Percentiles rank a stretch among this genome's conserved stretches.
Evolutionary conservation across 2,888 invertebrate species (phyloP).

Genomic region (Tenthredo distinguenda): DNA sequence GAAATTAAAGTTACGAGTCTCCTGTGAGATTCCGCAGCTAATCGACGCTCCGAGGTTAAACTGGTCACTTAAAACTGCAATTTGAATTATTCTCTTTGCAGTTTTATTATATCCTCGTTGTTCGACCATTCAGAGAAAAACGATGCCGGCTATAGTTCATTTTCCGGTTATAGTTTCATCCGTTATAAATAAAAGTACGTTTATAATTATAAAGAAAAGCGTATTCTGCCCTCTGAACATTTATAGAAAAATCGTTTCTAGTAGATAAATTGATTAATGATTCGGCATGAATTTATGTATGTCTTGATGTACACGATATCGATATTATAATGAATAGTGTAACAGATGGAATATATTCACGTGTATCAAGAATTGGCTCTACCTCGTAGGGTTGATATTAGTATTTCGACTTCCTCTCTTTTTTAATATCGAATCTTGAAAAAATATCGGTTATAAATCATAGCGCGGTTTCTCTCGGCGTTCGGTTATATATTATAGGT

Average conservation of each 20-base stretch:
- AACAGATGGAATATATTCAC: not conserved
- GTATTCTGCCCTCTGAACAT: too few species aligned
- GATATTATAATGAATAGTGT: not conserved
- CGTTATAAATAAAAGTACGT: too few species aligned
- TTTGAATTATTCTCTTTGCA: not conserved
- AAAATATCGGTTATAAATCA: not conserved
- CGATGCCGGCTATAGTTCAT: too few species aligned
- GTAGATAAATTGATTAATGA: too few species aligned
- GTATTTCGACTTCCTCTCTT: not conserved
- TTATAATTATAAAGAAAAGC: too few species aligned
- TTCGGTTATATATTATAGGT: not conserved
- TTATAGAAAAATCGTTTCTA: too few species aligned
- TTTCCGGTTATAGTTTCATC: too few species aligned
- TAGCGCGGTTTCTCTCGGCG: not conserved
- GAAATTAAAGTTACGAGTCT: slow-evolving; percentile 41
- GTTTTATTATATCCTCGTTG: too few species aligned
- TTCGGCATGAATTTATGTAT: too few species aligned
- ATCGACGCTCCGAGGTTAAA: not conserved
- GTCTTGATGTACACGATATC: too few species aligned
- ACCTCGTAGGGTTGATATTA: not conserved
- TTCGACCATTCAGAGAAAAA: too few species aligned
- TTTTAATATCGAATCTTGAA: not conserved
- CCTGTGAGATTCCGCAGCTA: not conserved
- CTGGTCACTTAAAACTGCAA: not conserved
- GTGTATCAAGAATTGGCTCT: not conserved